These are phyloP conservation scores for Actinostola sp. DNA, from an alignment of 92 coral and sea anemone genomes.

Conservation along the genomic window DNA sequence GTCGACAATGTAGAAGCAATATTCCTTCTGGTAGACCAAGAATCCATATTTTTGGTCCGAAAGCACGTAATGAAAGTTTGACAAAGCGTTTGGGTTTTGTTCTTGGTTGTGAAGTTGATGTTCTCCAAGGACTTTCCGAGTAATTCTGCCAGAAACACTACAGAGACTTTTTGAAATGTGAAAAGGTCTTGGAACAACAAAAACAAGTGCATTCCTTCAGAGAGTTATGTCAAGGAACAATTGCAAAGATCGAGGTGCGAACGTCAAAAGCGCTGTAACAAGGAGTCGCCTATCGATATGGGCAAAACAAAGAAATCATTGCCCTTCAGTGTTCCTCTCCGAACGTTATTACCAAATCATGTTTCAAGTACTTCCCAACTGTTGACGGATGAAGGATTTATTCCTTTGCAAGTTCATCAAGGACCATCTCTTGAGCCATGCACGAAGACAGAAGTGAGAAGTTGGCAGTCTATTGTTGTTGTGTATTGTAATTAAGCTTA, in stretches of 20 bases:
- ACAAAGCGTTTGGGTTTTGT: slow-evolving; percentile 1
- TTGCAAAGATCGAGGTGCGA: neutral
- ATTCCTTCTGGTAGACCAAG: slow-evolving; percentile 51
- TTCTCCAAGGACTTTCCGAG: slow-evolving; percentile 4
- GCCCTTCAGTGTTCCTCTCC: neutral
- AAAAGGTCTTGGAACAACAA: neutral
- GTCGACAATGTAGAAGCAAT: neutral
- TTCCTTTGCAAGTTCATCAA: neutral
- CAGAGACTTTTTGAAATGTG: neutral
- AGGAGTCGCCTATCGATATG: neutral
- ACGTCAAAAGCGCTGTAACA: slow-evolving; percentile 4
- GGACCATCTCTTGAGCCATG: neutral
- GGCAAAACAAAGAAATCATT: neutral
- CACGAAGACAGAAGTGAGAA: slow-evolving; percentile 7
- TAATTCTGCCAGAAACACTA: slow-evolving; percentile 3
- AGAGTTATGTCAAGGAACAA: neutral
- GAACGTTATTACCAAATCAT: neutral
- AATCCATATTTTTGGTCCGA: slow-evolving; percentile 32
- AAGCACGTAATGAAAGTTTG: slow-evolving; percentile 13
- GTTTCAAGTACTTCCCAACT: neutral
- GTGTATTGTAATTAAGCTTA: neutral
- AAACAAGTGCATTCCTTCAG: neutral
- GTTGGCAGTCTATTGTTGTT: neutral
- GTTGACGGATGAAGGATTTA: neutral
- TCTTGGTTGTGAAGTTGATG: slow-evolving; percentile 7